Evolutionary conservation across 2,888 invertebrate species (phyloP), one percentile per base, ranked within the genome.

Genomic region (Lithophane semibrunnea): DNA sequence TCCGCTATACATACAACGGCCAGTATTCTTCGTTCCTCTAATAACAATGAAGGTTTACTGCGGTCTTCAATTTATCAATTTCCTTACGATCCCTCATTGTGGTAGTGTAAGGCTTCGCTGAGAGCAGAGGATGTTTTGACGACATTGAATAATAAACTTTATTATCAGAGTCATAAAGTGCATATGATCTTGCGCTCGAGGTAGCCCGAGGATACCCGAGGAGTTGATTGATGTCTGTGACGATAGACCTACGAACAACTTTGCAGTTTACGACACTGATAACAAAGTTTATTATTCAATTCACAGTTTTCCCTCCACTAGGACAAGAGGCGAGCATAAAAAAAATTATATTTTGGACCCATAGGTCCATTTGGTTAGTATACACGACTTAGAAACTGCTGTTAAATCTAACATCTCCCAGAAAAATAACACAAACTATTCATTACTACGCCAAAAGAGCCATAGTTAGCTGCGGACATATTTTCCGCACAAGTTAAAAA

Each of bases 131-230:
- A 42, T 16, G 49, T 69, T 69, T 29, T 42, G n/a, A 54, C 13
- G 13, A 42, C 24, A 73, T 60, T 42, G 65, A 64, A 79, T 60
- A 65, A 24, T 79, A 66, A 44, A 79, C 79, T 79, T 79, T 79
- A 47, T 47, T 21, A n/a, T 42, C 8, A 47, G 13, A 0, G 47
- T 12, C 24, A 13, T 73, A 79, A 66, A 79, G 66, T 61, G 3
- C 13, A 73, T 72, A 73, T 42, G 0, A 77, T 29, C 29, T 12
- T 13, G n/a, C 4, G 29, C 10, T 60, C 21, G 16, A n/a, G 10
- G 37, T 8, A 42, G 21, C 24, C 37, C 8, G 8, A 18, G 18
- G n/a, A 52, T 8, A 9, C 1, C 67, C 44, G 10, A 68, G 10
- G n/a, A 54, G 4, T 24, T 52, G 24, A 16, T 54, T 47, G 52